Evolutionary conservation across 2,113 vertebrate genomes (phyloP).

Genomic region (Plecotus auritus): DNA sequence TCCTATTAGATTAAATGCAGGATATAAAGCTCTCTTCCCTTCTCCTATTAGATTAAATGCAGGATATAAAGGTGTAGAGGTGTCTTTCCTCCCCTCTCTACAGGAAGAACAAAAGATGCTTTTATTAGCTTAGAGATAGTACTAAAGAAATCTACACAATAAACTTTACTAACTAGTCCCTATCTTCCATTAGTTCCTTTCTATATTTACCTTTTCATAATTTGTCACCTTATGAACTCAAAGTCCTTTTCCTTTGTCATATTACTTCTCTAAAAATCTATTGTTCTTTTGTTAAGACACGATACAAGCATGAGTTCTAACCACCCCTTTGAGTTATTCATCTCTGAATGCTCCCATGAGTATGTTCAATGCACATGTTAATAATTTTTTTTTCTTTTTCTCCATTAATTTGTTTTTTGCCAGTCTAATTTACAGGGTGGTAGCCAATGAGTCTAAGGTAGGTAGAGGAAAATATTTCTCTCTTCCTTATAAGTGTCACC

Average conservation of each 20-base stretch:
- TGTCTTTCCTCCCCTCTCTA: background rate
- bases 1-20: background rate
- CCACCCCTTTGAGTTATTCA: background rate
- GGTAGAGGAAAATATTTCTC: background rate
- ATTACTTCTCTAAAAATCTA: background rate
- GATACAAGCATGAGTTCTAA: background rate
- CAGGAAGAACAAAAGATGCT: background rate
- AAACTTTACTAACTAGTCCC: background rate
- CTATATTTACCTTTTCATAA: background rate
- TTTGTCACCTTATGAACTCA: background rate
- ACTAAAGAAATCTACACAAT: background rate
- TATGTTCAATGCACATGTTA: background rate
- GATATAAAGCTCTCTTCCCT: too few relatives aligned
- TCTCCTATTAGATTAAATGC: background rate
- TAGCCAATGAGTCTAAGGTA: background rate
- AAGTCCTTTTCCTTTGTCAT: background rate
- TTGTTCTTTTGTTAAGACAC: background rate
- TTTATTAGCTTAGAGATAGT: background rate
- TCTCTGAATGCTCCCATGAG: background rate
- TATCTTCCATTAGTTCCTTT: background rate
- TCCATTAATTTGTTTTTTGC: background rate
- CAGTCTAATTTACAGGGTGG: background rate
- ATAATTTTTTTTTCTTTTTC: background rate
- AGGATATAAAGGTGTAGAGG: background rate
- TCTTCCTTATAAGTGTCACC: too few relatives aligned